Conservation (phyloP, 2,113 vertebrate species). For the Planiliza haematocheilus region DNA sequence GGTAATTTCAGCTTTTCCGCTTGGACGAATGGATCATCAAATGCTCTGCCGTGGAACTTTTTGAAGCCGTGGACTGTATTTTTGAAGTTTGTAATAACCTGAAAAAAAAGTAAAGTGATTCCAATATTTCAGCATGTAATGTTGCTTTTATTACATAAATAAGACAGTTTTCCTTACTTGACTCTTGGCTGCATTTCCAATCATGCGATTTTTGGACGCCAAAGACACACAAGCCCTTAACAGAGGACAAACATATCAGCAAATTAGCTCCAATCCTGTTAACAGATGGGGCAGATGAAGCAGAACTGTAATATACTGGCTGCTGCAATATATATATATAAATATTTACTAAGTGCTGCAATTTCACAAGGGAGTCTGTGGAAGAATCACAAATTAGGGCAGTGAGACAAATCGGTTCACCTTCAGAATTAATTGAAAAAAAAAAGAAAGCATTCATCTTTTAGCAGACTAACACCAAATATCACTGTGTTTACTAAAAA, state of each 20-base stretch:
- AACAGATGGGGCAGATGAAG: constrained; percentile 15
- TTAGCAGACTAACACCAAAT: neutral
- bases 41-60: constrained; percentile 92
- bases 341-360: constrained; percentile 10
- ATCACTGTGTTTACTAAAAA: constrained; percentile 10
- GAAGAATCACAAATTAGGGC: constrained; percentile 56
- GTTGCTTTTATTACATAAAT: constrained; percentile 6
- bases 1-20: constrained; percentile 90
- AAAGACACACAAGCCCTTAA: constrained; percentile 93
- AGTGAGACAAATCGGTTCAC: constrained; percentile 59
- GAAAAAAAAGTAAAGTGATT: neutral
- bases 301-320: constrained; percentile 30
- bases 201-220: constrained; percentile 92
- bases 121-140: neutral
- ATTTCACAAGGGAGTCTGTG: constrained; percentile 65
- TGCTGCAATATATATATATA: constrained; percentile 17
- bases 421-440: constrained; percentile 49
- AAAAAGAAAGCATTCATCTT: neutral
- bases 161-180: constrained; percentile 85
- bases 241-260: constrained; percentile 47
- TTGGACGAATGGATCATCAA: constrained; percentile 92
- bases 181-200: constrained; percentile 96
- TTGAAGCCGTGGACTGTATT: constrained; percentile 96
- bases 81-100: constrained; percentile 94
- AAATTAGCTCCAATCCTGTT: constrained; percentile 33